These are phyloP conservation scores for Lindbergichthys nudifrons DNA, from an alignment of 2,797 vertebrate genomes.

Conservation along the genomic window DNA sequence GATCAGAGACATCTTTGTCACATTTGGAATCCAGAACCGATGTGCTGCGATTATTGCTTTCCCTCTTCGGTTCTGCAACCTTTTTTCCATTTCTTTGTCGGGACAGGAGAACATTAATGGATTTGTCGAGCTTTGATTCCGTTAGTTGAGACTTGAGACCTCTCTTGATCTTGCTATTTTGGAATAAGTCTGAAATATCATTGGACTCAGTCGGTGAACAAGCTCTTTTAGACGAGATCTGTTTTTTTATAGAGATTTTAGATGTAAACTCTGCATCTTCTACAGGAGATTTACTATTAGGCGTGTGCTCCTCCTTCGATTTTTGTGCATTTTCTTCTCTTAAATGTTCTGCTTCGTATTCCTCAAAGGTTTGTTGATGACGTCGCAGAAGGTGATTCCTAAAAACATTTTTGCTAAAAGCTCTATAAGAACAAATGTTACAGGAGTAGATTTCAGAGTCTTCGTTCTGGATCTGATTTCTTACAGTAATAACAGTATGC, in stretches of 20 bases:
- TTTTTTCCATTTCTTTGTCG: conserved; percentile 87
- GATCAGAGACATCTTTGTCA: conserved; percentile 73
- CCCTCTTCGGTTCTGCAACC: conserved; percentile 81
- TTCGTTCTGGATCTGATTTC: conserved; percentile 80
- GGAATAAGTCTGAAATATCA: conserved; percentile 90
- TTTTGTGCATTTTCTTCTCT: conserved; percentile 56
- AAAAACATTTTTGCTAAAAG: conserved; percentile 90
- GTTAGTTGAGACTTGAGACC: conserved; percentile 86
- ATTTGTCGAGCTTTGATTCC: conserved; percentile 89
- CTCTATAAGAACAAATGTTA: conserved; percentile 91
- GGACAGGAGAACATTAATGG: conserved; percentile 88
- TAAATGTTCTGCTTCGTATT: conserved; percentile 59
- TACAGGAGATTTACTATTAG: conserved; percentile 58
- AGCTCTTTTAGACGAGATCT: conserved; percentile 64
- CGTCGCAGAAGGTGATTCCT: conserved; percentile 91
- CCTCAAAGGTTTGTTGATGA: conserved; percentile 82
- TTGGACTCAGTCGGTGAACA: conserved; percentile 80
- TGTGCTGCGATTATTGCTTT: conserved; percentile 84
- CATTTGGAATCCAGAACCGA: conserved; percentile 76
- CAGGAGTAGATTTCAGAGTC: conserved; percentile 83
- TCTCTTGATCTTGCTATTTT: conserved; percentile 89
- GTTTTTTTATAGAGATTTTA: conserved; percentile 77
- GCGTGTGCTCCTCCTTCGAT: conserved; percentile 51
- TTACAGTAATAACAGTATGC: conserved; percentile 86
- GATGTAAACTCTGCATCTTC: conserved; percentile 75